phyloP scores from a whole-genome alignment of 2,797 vertebrate species.

The Chanos chanos region DNA sequence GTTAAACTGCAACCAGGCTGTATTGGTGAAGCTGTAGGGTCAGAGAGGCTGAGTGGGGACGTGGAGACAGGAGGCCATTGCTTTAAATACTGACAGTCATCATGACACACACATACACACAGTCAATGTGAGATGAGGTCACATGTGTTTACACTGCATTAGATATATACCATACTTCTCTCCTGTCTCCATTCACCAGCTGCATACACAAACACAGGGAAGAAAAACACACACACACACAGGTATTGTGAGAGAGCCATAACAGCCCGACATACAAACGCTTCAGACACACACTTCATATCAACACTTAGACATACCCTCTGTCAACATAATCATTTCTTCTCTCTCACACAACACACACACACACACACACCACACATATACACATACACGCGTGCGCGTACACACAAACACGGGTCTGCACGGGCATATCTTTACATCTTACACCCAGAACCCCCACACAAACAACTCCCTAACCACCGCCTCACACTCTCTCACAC shows the following conservation, averaged over 20 bases:
- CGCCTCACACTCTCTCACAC: neutral
- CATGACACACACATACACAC: constrained; percentile 3
- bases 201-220: neutral
- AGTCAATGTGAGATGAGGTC: neutral
- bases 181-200: neutral
- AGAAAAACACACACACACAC: constrained; percentile 8
- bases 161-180: constrained; percentile 12
- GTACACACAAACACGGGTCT: neutral
- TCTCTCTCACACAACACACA: no score
- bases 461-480: neutral
- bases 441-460: no score
- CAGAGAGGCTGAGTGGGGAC: no score
- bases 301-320: neutral
- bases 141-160: constrained; percentile 14
- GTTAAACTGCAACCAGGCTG: no score
- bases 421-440: no score
- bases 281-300: no score
- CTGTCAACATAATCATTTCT: neutral
- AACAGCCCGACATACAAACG: no score
- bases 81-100: neutral
- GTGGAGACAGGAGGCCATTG: no score
- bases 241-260: neutral
- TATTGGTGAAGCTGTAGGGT: no score
- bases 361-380: no score
- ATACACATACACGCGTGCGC: neutral